Evolutionary conservation across 2,797 vertebrate species (phyloP).

Genomic region (Aphelocoma californica): DNA sequence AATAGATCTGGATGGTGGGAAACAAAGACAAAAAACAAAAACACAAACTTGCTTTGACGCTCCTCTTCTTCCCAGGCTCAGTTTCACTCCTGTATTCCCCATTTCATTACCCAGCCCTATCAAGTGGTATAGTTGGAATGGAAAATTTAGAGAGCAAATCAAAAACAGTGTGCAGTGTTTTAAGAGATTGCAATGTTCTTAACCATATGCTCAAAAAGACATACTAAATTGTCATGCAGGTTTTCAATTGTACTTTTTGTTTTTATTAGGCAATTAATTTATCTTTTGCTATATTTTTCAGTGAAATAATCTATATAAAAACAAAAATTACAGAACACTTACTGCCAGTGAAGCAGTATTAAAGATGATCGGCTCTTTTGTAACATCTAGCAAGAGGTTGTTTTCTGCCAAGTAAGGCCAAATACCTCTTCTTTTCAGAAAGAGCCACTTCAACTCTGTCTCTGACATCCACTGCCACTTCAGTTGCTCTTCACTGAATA

Average conservation of each 20-base stretch:
- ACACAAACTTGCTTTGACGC: accelerated
- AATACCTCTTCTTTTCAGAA: not conserved
- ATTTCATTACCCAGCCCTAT: not conserved
- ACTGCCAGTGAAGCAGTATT: not conserved
- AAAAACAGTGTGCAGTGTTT: not conserved
- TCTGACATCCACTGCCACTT: not conserved
- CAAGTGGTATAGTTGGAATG: not conserved
- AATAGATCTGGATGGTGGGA: not conserved
- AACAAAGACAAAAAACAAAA: not conserved
- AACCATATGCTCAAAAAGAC: not conserved
- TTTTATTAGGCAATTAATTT: not conserved
- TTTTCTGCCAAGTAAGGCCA: not conserved
- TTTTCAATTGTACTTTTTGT: not conserved
- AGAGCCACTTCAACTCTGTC: not conserved
- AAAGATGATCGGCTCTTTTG: not conserved
- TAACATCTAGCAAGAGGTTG: not conserved
- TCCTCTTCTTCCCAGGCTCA: not conserved
- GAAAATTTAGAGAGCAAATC: not conserved
- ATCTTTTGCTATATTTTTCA: not conserved
- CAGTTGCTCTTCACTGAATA: not conserved
- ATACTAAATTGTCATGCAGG: not conserved
- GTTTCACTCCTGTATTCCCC: not conserved
- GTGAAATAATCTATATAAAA: not conserved
- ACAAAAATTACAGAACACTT: not conserved
- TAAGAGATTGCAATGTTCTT: not conserved